Percentiles rank a stretch among this genome's conserved stretches.
Evolutionary conservation across 1,140 invertebrate genomes (phyloP).

Genomic region (Zaprionus capensis): DNA sequence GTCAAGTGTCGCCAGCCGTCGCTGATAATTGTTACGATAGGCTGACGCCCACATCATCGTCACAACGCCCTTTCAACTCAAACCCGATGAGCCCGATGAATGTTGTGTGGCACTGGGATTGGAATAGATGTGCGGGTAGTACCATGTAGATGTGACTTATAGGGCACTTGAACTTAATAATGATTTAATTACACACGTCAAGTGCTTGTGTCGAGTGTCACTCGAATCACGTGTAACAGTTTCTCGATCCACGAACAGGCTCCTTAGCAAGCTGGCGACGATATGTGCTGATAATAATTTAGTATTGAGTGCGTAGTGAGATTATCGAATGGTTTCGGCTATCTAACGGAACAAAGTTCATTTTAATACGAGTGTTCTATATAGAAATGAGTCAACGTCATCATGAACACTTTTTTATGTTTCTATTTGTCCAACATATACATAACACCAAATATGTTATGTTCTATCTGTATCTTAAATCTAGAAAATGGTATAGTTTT

Average conservation of each 20-base stretch:
- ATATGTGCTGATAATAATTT: conserved; percentile 2
- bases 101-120: not conserved
- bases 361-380: not conserved
- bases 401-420: not conserved
- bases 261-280: not conserved
- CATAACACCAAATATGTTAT: no score
- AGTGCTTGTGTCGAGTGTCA: conserved; percentile 27
- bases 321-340: not conserved
- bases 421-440: no score
- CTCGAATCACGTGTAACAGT: conserved; percentile 19
- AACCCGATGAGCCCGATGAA: conserved; percentile 1
- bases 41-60: conserved; percentile 48
- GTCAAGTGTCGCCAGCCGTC: conserved; percentile 69
- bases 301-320: not conserved
- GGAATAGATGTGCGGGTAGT: conserved; percentile 1
- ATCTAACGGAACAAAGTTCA: not conserved
- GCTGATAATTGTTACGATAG: conserved; percentile 66
- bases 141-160: conserved; percentile 21
- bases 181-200: conserved; percentile 65
- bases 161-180: conserved; percentile 41
- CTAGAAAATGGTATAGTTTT: no score
- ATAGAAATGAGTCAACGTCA: not conserved
- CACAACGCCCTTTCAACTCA: conserved; percentile 1
- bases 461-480: no score
- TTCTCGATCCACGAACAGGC: not conserved